Evolutionary conservation across 2,888 invertebrate genomes (phyloP), one percentile per base, ranked within the genome.

Genomic region (Branchellion lobata): DNA sequence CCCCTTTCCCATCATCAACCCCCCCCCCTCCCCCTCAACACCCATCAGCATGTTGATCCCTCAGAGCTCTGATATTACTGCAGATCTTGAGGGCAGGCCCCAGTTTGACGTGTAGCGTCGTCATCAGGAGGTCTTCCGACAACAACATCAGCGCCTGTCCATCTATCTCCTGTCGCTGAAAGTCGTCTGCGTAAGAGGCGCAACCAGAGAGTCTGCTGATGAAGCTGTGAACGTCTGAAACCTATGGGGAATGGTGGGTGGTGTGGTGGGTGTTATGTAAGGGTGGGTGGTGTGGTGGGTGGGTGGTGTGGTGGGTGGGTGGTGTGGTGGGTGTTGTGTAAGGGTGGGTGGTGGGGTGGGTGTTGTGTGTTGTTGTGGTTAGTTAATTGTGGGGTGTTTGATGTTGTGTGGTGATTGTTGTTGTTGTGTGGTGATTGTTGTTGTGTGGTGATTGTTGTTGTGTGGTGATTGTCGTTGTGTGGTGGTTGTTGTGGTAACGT

Each of bases 21-120:
- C 40, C 40, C 40, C 40, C 40, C 5, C 40, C 40, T 8, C 8
- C 14, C 5, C 40, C 61, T 3, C 61, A 3, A n/a, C 61, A 18
- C 5, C 24, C 24, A 24, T 57, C n/a, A 5, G n/a, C 8, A 57
- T 57, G 61, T n/a, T 57, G 61, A 27, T 81, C 82, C 68, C 79
- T 79, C 27, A 83, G 73, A 14, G 71, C 74, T 68, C 86, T 87
- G 81, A 96, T 95, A 87, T 93, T 93, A 68, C 94, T 94, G 84
- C 95, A 95, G 80, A 97, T 95, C 89, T 97, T 97, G 78, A 97
- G 90, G 0, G 96, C 96, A 0, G 96, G 96, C 0, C 96, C 96
- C 29, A 97, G 90, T 86, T 96, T 96, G 92, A 97, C 96, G 81
- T 92, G 92, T 90, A 97, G 94, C 5, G 95, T 94, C 83, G 93